phyloP scores from a whole-genome alignment of 2,113 vertebrate genomes.

The Antennarius striatus region DNA sequence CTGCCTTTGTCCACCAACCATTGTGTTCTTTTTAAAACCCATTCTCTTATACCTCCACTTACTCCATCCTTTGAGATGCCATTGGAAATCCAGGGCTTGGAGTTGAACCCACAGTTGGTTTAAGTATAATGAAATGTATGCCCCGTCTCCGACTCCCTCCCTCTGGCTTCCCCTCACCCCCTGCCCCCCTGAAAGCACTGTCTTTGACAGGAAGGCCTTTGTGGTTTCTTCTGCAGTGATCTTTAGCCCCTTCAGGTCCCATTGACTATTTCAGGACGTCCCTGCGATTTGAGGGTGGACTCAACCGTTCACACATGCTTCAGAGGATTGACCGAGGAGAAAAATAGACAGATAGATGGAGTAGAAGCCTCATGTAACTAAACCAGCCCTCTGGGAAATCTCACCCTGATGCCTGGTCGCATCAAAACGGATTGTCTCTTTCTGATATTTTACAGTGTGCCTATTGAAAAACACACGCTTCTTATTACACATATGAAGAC shows the following conservation, averaged over 20 bases:
- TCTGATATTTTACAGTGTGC: conserved; percentile 33
- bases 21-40: conserved; percentile 73
- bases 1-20: conserved; percentile 73
- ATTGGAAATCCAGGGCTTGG: conserved; percentile 71
- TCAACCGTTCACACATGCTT: conserved; percentile 58
- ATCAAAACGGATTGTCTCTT: conserved; percentile 27
- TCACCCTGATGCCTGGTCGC: conserved; percentile 25
- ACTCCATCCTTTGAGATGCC: conserved; percentile 72
- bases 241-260: conserved; percentile 76
- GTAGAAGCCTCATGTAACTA: conserved; percentile 42
- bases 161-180: conserved; percentile 66
- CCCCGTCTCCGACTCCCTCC: conserved; percentile 73
- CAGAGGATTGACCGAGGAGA: conserved; percentile 42
- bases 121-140: conserved; percentile 79
- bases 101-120: conserved; percentile 77
- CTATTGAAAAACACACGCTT: conserved; percentile 24
- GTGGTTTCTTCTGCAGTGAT: conserved; percentile 74
- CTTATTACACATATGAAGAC: conserved; percentile 12
- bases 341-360: conserved; percentile 61
- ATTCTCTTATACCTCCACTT: conserved; percentile 71
- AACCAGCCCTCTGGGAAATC: conserved; percentile 56
- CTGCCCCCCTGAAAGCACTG: conserved; percentile 67
- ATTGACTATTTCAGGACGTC: conserved; percentile 74
- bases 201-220: conserved; percentile 76
- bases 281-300: conserved; percentile 70